Percentiles rank a stretch among this genome's conserved stretches.
phyloP scores from a whole-genome alignment of 37 sponge, comb jelly and placozoan genomes.

The Diacarnus erythraeanus region DNA sequence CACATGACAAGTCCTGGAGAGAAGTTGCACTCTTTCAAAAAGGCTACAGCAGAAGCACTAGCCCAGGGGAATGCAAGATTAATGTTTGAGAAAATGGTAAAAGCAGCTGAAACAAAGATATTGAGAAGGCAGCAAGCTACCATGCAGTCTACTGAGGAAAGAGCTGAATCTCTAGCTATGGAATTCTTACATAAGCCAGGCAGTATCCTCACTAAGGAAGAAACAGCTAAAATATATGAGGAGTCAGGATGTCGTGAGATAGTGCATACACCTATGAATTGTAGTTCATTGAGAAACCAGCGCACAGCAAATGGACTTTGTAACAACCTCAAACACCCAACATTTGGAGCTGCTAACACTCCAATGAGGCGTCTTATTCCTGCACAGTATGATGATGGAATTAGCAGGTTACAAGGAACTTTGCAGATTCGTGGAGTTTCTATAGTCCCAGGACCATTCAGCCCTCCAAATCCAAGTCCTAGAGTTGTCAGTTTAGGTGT shows the following conservation, averaged over 20 bases:
- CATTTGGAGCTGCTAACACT: conserved; percentile 72
- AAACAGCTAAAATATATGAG: conserved; percentile 2
- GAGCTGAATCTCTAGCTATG: neutral
- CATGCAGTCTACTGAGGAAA: neutral
- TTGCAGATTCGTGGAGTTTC: neutral
- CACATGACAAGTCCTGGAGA: neutral
- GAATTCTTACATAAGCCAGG: conserved; percentile 40
- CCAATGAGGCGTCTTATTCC: conserved; percentile 64
- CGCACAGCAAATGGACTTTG: conserved; percentile 86
- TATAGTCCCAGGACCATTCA: no score
- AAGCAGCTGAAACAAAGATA: neutral
- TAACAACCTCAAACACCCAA: conserved; percentile 80
- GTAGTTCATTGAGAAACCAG: neutral
- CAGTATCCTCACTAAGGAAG: conserved; percentile 33
- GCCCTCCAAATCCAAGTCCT: conserved; percentile 66
- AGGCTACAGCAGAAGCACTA: neutral
- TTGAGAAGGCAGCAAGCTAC: neutral
- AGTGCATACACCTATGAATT: neutral
- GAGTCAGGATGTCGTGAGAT: conserved; percentile 9
- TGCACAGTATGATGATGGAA: conserved; percentile 82
- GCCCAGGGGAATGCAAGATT: neutral
- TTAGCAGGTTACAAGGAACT: conserved; percentile 67
- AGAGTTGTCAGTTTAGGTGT: conserved; percentile 57
- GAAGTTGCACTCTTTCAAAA: neutral
- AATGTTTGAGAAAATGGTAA: neutral